These are phyloP conservation scores for Eupithecia exiguata DNA, from an alignment of 2,888 invertebrate genomes.

Conservation along the genomic window DNA sequence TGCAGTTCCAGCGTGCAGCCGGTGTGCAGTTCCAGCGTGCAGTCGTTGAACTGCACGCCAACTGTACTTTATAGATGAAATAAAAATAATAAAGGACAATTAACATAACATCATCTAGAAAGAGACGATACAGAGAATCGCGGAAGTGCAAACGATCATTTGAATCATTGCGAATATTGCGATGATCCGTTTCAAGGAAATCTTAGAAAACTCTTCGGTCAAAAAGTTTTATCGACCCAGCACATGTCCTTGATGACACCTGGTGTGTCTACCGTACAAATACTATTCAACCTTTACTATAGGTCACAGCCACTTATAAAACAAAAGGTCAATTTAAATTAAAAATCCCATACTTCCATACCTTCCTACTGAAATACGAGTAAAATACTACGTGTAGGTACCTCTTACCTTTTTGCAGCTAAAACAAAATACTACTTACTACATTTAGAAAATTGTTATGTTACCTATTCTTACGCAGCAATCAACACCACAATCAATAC, in stretches of 20 bases:
- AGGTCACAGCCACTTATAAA: neutral
- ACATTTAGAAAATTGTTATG: too few relatives aligned
- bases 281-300: neutral
- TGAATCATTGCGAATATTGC: neutral
- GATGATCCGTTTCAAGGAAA: neutral
- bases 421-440: neutral
- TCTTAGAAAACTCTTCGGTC: neutral
- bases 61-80: too few relatives aligned
- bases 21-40: too few relatives aligned
- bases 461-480: too few relatives aligned
- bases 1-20: too few relatives aligned
- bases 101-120: too few relatives aligned
- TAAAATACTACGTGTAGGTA: neutral
- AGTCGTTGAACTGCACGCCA: too few relatives aligned
- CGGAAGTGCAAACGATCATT: neutral
- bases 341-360: neutral
- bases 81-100: too few relatives aligned
- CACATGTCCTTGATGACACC: neutral
- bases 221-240: conserved; percentile 1
- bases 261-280: neutral
- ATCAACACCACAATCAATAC: too few relatives aligned
- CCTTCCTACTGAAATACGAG: neutral
- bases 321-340: neutral
- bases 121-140: neutral
- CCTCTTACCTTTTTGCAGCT: neutral